phyloP scores from a whole-genome alignment of 2,797 vertebrate species.

The Chrysolophus pictus region DNA sequence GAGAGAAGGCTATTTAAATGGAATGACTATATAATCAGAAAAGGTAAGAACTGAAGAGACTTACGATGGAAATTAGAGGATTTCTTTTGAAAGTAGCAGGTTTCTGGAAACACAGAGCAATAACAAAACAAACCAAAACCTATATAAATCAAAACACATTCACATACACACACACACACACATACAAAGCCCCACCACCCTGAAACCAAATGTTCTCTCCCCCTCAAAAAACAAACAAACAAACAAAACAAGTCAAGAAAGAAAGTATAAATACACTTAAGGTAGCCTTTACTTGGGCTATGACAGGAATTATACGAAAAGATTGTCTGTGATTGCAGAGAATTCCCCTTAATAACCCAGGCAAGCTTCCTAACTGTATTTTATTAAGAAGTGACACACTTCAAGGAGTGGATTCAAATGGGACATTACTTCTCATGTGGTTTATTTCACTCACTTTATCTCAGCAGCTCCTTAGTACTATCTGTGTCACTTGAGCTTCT shows the following conservation, averaged over 20 bases:
- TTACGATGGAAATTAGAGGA: not conserved
- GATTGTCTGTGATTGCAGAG: not conserved
- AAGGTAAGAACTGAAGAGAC: not conserved
- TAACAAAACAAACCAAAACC: not conserved
- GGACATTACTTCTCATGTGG: not conserved
- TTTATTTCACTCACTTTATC: not conserved
- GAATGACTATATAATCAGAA: not conserved
- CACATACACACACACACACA: too few species aligned
- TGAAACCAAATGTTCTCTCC: not conserved
- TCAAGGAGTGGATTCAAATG: not conserved
- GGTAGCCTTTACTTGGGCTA: not conserved
- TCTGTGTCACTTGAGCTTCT: not conserved
- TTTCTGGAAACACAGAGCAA: not conserved
- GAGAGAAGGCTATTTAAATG: not conserved
- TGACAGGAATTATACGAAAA: not conserved
- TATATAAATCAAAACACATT: not conserved
- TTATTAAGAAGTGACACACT: not conserved
- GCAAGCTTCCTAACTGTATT: not conserved
- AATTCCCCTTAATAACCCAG: not conserved
- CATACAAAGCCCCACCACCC: not conserved
- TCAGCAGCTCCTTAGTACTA: not conserved
- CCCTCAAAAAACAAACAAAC: not conserved
- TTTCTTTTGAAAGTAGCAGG: not conserved
- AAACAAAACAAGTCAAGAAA: not conserved
- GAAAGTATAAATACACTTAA: not conserved